These are phyloP conservation scores for Tautogolabrus adspersus DNA, from an alignment of 2,113 vertebrate species.

Conservation along the genomic window DNA sequence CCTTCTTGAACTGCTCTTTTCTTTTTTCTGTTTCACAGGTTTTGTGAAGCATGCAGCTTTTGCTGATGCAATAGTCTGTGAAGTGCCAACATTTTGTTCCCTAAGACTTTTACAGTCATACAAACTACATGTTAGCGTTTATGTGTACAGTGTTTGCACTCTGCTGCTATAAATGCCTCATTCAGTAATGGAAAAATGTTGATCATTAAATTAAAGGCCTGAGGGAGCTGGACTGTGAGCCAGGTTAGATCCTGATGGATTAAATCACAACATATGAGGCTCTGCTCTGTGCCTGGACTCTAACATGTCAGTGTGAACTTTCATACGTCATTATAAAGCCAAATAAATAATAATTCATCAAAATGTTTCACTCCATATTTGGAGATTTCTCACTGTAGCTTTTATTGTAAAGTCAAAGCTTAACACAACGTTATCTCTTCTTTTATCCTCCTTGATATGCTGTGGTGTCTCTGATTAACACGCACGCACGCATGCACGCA, in stretches of 20 bases:
- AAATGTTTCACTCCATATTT: background rate
- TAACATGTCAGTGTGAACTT: background rate
- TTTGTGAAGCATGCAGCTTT: background rate
- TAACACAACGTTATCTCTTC: background rate
- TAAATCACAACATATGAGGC: background rate
- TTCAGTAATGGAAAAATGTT: background rate
- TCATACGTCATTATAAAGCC: background rate
- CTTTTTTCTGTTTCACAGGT: background rate
- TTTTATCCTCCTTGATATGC: background rate
- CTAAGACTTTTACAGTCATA: background rate
- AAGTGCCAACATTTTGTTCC: too few species aligned
- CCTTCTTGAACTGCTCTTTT: background rate
- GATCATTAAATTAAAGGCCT: background rate
- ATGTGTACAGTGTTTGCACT: background rate
- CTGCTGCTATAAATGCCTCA: background rate
- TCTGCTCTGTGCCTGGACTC: background rate
- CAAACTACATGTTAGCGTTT: background rate
- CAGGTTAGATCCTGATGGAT: background rate
- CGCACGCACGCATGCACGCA: slow-evolving; percentile 1
- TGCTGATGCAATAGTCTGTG: background rate
- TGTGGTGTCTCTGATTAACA: too few species aligned
- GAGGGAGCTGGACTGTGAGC: background rate
- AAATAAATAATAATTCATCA: background rate
- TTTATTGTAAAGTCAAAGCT: background rate
- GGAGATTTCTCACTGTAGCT: background rate